Base-by-base conservation (phyloP, 2,888 invertebrate genomes). In the Stramonita haemastoma region DNA sequence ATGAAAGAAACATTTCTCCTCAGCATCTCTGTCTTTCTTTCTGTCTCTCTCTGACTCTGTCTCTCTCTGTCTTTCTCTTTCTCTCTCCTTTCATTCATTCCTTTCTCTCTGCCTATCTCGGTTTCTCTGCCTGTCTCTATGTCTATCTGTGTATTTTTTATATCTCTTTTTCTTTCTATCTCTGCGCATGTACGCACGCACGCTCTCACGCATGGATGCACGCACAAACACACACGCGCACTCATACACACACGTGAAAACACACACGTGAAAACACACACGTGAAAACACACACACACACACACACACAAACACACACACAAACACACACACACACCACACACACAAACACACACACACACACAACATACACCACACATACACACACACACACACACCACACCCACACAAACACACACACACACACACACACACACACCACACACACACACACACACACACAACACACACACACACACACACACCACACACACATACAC, bases 351-450 rank as follows among this genome's bases (percentile, higher is more conserved):
- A 66, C 66, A 66, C 66, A 66, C 66, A 66, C 66, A 66, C 66
- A 66, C 66, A 66, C 66, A 66, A 66, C 66, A 66, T 13, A 66
- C 66, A 66, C n/a, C 66, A 66, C 66, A 79, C 32, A 36, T 15
- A 26, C 56, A 66, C 66, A 6, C 66, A 13, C 66, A 77, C 2
- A 2, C 13, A 66, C 66, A 66, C 26, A 66, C 66, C 13, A 66
- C 66, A 66, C 66, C 1, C 66, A 13, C 66, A 66, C 13, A 2
- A 13, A 17, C 19, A 66, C 66, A 11, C 26, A 32, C 8, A 79
- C 79, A 79, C 79, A 79, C 22, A 26, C 79, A 79, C 79, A 79
- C 8, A 66, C 66, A 66, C 66, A 66, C 66, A 66, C 46, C 66
- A 66, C 66, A 66, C 66, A 13, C 66, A 66, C 66, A 66, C 66